Conservation (phyloP, 2,797 vertebrate species). For the Melanotaenia parkinsoni region DNA sequence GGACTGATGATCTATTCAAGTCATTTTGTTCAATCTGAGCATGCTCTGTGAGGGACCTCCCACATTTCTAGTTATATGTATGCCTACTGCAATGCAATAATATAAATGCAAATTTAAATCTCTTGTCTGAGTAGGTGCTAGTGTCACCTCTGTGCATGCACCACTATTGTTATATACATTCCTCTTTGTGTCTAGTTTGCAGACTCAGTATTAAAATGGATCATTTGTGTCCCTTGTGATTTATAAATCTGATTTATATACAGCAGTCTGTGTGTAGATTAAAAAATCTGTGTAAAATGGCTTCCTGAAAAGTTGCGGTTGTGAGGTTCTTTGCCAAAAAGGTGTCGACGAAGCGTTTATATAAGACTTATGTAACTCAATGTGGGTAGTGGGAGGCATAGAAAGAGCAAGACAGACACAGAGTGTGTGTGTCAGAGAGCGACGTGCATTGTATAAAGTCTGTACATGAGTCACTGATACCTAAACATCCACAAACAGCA, state of each 20-base stretch:
- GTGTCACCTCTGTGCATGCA: constrained; percentile 69
- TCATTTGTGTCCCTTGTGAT: constrained; percentile 32
- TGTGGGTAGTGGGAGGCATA: constrained; percentile 75
- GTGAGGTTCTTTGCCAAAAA: constrained; percentile 57
- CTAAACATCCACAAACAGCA: constrained; percentile 50
- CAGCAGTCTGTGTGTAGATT: constrained; percentile 55
- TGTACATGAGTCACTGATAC: constrained; percentile 69
- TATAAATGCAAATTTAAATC: constrained; percentile 43
- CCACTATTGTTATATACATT: constrained; percentile 55
- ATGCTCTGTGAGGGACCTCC: constrained; percentile 50
- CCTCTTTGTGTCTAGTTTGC: constrained; percentile 46
- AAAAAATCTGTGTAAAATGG: constrained; percentile 53
- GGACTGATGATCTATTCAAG: constrained; percentile 39
- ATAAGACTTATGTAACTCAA: constrained; percentile 78
- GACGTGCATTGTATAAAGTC: constrained; percentile 58
- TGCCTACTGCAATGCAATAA: constrained; percentile 62
- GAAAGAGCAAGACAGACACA: constrained; percentile 55
- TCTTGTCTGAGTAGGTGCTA: constrained; percentile 38
- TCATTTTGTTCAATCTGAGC: constrained; percentile 57
- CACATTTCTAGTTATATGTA: constrained; percentile 43
- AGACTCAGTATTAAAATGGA: constrained; percentile 43
- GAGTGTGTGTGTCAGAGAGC: constrained; percentile 43
- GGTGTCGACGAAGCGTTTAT: constrained; percentile 73
- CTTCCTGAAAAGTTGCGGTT: constrained; percentile 55
- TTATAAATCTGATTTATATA: constrained; percentile 42